Evolutionary conservation across 2,113 vertebrate genomes (phyloP), one percentile per base, ranked within the genome.

Genomic region (Callipepla squamata): DNA sequence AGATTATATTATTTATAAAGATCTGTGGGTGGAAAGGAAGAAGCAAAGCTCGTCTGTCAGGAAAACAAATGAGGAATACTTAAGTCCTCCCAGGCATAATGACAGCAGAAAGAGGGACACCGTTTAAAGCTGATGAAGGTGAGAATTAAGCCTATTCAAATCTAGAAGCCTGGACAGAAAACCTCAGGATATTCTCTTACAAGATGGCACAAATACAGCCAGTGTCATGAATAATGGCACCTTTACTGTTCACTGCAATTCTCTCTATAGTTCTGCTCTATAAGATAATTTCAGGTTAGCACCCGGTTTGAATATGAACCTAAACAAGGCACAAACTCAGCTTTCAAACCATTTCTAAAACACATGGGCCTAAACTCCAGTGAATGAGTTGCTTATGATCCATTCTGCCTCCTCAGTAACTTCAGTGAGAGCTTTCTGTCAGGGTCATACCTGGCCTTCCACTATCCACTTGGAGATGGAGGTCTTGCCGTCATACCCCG

Each of bases 401-500:
- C 18, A 7, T 82, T 75, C 9, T 22, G 32, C 8, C 4, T 2
- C 11, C 11, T 2, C 3, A 30, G 87, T 57, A 79, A 58, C 20
- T 1, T 51, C 9, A 20, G 5, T 11, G 13, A 6, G 48, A 19
- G 21, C 2, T 42, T 40, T 85, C 14, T 10, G 6, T 1, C 34
- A 68, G 26, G 4, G 61, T 44, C 96, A 2, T 90, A 98, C 98
- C 98, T 99, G 99, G 32, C 98, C 99, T 92, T 99, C 98, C 0
- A 99, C 98, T 47, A 99, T 97, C 99, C 99, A 99, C 68, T 96
- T 98, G 62, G 97, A 99, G 96, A 98, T 98, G 74, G 98, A 96
- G 0, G 99, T 99, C 97, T 99, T 99, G n/a, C 99, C 99, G 0
- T 99, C 98, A 2, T 98, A 97, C 3, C 99, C 99, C 0, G 98